Base-by-base conservation (phyloP, 2,797 vertebrate genomes). In the Sparus aurata region DNA sequence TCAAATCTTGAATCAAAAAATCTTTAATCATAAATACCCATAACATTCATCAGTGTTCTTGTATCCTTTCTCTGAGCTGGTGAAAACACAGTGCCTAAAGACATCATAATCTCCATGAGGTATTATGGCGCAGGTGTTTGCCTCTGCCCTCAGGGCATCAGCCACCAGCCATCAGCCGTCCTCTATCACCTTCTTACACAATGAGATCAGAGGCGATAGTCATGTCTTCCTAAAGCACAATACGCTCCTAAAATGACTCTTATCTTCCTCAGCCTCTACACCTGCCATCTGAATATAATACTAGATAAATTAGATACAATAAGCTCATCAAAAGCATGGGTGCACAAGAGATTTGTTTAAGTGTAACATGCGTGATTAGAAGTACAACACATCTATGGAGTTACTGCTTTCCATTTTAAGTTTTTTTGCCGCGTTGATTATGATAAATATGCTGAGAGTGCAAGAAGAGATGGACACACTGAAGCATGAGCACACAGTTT, bases 141-240 rank as follows among this genome's bases (percentile, higher is more conserved):
- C n/a, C 45, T 68, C 1, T 57, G 69, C 25, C 74, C 54, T 59
- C 69, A 34, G 69, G 69, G 17, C 41, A 1, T 65, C 52, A 22
- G 52, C 57, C 10, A 3, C 58, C 73, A 38, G 30, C 30, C 30
- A 30, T 3, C 25, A 25, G 69, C 22, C 6, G 1, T 67, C 63
- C 63, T 81, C 49, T 2, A 58, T 75, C 78, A 65, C 68, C 18
- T 11, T 18, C 43, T 22, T 22, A 59, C 67, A 61, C 67, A 49
- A 5, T 13, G 17, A 4, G 61, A 61, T 81, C 67, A 47, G 53
- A 3, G 20, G 43, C 7, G 12, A 18, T 8, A 4, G 25, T 46
- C 15, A 9, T 1, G 7, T 25, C 53, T 41, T 50, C 20, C 12
- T 8, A 16, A n/a, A 60, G 38, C 54, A 68, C 38, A 53, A 12